Base-by-base conservation (phyloP, 2,888 invertebrate genomes). In the Chymomyza procnemis region DNA sequence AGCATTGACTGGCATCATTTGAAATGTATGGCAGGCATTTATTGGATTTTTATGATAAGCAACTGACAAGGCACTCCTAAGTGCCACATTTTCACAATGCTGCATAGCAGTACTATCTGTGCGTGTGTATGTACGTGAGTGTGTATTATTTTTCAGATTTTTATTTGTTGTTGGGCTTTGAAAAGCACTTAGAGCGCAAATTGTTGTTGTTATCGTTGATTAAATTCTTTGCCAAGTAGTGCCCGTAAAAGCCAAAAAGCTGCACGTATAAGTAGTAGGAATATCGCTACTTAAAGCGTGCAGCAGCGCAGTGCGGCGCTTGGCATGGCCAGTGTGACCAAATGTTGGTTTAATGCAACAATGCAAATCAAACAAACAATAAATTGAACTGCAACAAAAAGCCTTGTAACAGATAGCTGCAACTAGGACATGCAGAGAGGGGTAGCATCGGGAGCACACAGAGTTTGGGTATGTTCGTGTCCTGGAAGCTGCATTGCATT, bases 301-400 rank as follows among this genome's bases (percentile, higher is more conserved):
- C 12, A 12, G 12, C 12, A 4, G 12, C 34, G 12, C 34, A 18
- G n/a, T 52, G n/a, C n/a, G 61, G 61, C 52, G 26, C n/a, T n/a
- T 52, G 52, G 61, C 21, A 22, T n/a, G 46, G 64, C 47, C 57
- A n/a, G 34, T 47, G 1, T 41, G 14, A 12, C 50, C 48, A 14
- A n/a, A 30, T n/a, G 48, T n/a, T 18, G 54, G 8, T 46, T 30
- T 8, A 61, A 56, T 56, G 63, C 3, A 75, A n/a, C 75, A 84
- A 81, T 81, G 79, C 73, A 86, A 86, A 81, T 84, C 83, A 83
- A 83, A 84, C 75, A 86, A 75, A 84, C 82, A 85, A 83, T 83
- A 85, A 85, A 81, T 81, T 80, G 83, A 80, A 75, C 80, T 70
- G 72, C 73, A 72, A 61, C 34, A 47, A 61, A 48, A 59, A 80